Evolutionary conservation across 2,113 vertebrate species (phyloP).

Genomic region (Phyllostomus discolor): DNA sequence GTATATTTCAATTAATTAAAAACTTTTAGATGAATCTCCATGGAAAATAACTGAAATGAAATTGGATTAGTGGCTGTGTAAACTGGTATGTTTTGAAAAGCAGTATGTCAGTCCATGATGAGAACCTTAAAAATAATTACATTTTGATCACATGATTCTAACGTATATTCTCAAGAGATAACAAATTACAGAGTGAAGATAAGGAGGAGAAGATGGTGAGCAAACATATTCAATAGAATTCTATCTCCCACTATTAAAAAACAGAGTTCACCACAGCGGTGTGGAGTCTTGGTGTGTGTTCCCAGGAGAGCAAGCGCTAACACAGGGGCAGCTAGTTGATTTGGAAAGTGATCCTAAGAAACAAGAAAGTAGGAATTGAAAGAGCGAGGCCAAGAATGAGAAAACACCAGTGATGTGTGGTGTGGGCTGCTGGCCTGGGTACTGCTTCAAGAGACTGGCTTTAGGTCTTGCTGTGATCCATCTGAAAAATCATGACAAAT

Average conservation of each 20-base stretch:
- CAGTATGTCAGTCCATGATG: neutral
- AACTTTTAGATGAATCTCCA: neutral
- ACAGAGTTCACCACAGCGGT: neutral
- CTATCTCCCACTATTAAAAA: neutral
- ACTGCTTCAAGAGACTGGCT: neutral
- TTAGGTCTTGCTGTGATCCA: neutral
- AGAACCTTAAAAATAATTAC: neutral
- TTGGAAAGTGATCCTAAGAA: neutral
- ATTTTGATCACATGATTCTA: neutral
- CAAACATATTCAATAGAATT: neutral
- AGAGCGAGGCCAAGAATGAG: neutral
- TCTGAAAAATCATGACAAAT: neutral
- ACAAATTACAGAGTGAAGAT: neutral
- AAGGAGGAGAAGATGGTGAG: neutral
- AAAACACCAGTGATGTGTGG: neutral
- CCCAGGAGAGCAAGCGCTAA: neutral
- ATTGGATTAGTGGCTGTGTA: neutral
- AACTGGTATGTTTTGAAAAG: neutral
- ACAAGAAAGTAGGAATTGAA: neutral
- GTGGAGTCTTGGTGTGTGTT: neutral
- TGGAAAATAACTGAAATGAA: neutral
- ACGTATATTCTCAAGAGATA: neutral
- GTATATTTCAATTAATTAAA: neutral
- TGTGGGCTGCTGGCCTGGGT: neutral
- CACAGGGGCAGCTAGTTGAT: neutral